Conservation (phyloP, 2,113 vertebrate genomes). For the Alethe castanea region DNA sequence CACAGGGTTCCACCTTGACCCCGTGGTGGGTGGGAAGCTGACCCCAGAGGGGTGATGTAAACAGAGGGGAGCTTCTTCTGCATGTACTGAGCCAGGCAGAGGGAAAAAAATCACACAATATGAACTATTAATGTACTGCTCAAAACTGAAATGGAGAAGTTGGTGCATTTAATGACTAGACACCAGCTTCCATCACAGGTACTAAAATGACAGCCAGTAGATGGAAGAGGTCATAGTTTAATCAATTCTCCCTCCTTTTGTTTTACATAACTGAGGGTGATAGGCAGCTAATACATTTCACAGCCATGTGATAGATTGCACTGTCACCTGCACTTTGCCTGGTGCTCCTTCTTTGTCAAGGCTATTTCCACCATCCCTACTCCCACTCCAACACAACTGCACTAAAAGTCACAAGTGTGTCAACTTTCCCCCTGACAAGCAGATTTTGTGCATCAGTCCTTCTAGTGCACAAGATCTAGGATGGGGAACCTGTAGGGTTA, state of each 20-base stretch:
- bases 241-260: conserved; percentile 50
- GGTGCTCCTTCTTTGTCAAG: conserved; percentile 46
- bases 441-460: neutral
- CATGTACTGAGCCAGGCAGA: neutral
- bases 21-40: neutral
- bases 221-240: conserved; percentile 57
- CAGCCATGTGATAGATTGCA: conserved; percentile 51
- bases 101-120: neutral
- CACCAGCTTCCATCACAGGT: conserved; percentile 13
- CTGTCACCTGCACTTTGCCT: conserved; percentile 54
- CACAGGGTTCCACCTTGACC: neutral
- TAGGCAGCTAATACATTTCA: conserved; percentile 61
- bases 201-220: conserved; percentile 53
- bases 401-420: neutral
- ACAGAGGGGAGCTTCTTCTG: neutral
- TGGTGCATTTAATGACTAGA: conserved; percentile 17
- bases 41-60: neutral
- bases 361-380: conserved; percentile 10
- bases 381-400: neutral
- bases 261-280: conserved; percentile 64
- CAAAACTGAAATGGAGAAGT: conserved; percentile 8
- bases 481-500: neutral
- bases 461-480: neutral
- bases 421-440: neutral
- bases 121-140: conserved; percentile 23